Conservation (phyloP, 1,140 invertebrate genomes). For the Atta colombica region DNA sequence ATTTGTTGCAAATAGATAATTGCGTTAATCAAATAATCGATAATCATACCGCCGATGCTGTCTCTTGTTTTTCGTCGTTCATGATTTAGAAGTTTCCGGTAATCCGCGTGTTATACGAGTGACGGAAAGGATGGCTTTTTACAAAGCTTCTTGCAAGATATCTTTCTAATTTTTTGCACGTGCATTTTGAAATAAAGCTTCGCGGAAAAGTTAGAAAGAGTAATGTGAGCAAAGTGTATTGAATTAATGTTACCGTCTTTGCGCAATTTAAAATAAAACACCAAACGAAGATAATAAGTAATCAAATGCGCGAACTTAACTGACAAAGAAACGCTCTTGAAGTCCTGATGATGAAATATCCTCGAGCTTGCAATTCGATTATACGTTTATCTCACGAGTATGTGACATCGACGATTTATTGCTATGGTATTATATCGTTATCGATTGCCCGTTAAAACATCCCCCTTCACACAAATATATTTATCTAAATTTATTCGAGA, state of each 20-base stretch:
- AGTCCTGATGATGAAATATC: background rate
- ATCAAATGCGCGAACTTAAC: conserved; percentile 66
- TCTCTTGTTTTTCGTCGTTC: conserved; percentile 5
- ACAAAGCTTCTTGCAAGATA: background rate
- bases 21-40: background rate
- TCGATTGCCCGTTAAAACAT: conserved; percentile 5
- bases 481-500: background rate
- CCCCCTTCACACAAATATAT: background rate
- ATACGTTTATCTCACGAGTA: conserved; percentile 12
- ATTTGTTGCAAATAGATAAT: background rate
- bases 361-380: conserved; percentile 29
- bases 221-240: background rate
- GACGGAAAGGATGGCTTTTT: conserved; percentile 8
- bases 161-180: background rate
- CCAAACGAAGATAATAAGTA: conserved; percentile 49
- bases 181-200: background rate
- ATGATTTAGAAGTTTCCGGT: background rate
- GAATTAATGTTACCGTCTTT: background rate
- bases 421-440: conserved; percentile 35
- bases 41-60: too few species aligned
- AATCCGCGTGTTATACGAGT: conserved; percentile 16
- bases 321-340: background rate
- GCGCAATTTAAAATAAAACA: conserved; percentile 10
- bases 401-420: conserved; percentile 48
- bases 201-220: background rate